Evolutionary conservation across 2,888 invertebrate species (phyloP).

Genomic region (Spodoptera exigua): DNA sequence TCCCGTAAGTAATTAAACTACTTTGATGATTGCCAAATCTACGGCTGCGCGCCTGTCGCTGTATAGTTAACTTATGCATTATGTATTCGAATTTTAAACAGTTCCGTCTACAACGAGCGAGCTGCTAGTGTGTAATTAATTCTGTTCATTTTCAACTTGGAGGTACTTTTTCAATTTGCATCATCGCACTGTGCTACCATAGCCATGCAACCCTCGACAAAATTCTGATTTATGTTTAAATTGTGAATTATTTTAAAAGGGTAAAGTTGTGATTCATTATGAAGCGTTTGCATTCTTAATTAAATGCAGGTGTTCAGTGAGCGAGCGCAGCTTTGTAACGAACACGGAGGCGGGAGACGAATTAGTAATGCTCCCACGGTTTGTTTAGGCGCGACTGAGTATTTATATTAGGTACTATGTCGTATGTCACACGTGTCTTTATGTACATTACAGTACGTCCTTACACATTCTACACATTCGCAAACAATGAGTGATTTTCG

Average conservation of each 20-base stretch:
- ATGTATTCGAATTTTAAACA: conserved; percentile 59
- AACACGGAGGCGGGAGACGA: conserved; percentile 21
- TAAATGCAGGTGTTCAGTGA: conserved; percentile 45
- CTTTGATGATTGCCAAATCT: conserved; percentile 57
- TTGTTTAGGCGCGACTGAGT: conserved; percentile 18
- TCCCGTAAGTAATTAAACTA: conserved; percentile 60
- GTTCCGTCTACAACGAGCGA: conserved; percentile 54
- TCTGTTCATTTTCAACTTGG: conserved; percentile 66
- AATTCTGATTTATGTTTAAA: conserved; percentile 54
- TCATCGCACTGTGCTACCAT: conserved; percentile 61
- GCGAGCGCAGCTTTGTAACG: conserved; percentile 34
- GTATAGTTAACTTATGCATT: conserved; percentile 42
- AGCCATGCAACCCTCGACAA: conserved; percentile 55
- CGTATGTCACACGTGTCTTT: conserved; percentile 6
- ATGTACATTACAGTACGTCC: conserved; percentile 6
- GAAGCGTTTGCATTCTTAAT: conserved; percentile 53
- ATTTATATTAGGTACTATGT: conserved; percentile 16
- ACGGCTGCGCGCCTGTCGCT: conserved; percentile 20
- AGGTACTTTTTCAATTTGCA: conserved; percentile 79
- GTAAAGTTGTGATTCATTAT: conserved; percentile 51
- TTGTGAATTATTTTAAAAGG: conserved; percentile 46
- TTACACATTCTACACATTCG: conserved; percentile 3
- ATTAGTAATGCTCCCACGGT: conserved; percentile 30
- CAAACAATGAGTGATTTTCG: background rate
- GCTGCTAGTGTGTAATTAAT: conserved; percentile 68